Evolutionary conservation across 2,797 vertebrate species (phyloP), one percentile per base, ranked within the genome.

Genomic region (Discoglossus pictus): DNA sequence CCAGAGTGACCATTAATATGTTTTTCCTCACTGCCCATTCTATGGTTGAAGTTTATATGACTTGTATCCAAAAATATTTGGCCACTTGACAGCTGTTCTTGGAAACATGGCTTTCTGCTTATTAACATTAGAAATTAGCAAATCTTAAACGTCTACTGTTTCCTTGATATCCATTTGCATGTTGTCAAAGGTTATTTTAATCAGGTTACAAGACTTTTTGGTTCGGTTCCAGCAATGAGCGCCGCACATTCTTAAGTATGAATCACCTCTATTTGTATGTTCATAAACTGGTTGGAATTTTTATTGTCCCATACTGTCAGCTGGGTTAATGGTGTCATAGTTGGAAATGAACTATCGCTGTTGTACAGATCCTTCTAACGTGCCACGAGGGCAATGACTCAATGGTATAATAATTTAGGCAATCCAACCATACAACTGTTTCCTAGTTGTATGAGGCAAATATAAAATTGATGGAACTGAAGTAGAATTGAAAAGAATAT

Each of bases 181-280:
- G 15, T 51, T 27, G 46, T 48, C 24, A 51, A 51, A 51, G 8
- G 8, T 8, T 8, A 31, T 31, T 31, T 31, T 8, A 31, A 4
- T 4, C 27, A 4, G 27, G 27, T 31, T 4, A 31, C 4, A 31
- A 4, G 27, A 31, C 27, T 4, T 31, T 31, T 8, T 31, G n/a
- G n/a, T 31, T 8, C 8, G 27, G 27, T 6, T 17, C 11, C 9
- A 55, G 52, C 16, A 8, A 25, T 42, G 21, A 54, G 23, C 42
- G 8, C 11, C 40, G 58, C n/a, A 39, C 42, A 62, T 55, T 61
- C 34, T 9, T 38, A 15, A 1, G 8, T 5, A 68, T 61, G 58
- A 61, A 38, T 69, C 50, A 61, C 11, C 38, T 23, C 44, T n/a
- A 31, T n/a, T 55, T 48, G 58, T 47, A 69, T 69, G 66, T 69